Evolutionary conservation across 1,140 invertebrate genomes (phyloP), one percentile per base, ranked within the genome.

Genomic region (Aphis craccivora): DNA sequence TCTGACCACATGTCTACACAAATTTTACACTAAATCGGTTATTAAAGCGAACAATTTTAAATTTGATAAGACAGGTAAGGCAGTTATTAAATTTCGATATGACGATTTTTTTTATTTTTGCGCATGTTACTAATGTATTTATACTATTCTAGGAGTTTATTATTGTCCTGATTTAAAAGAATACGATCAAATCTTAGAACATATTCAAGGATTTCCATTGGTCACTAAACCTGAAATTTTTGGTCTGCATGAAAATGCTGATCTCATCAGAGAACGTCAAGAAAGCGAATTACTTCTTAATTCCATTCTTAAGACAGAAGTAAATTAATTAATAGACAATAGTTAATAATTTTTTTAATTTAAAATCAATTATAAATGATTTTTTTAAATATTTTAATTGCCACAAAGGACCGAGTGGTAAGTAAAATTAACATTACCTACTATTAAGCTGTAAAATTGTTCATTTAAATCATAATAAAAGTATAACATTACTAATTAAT

Each of bases 231-330:
- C 98, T 0, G 97, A 97, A 94, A 97, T 99, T 84, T 99, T 99
- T 95, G 98, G 98, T 40, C 98, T 99, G 97, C 97, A 99, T 95
- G 96, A 97, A 93, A 99, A 99, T 95, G 98, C 98, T 2, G 98
- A 99, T 95, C 99, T 99, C 94, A 97, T 98, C 94, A 99, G 99
- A 96, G 98, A 99, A 95, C 97, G 98, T 95, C 96, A 97, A 93
- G 98, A 99, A 95, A 98, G 98, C 1, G 96, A 97, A 94, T 95
- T 97, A 89, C 95, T 99, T 37, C 97, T 99, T 93, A 95, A 96
- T 76, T 98, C 97, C 92, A 97, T 98, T 81, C 95, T 99, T 45
- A 95, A 98, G 5, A 99, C 98, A 60, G 98, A 99, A 97, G 98
- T 98, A 95, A 94, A 89, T 51, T 87, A 53, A 40, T 37, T 53